phyloP scores from a whole-genome alignment of 2,797 vertebrate species.

The Rhinichthys osculus region DNA sequence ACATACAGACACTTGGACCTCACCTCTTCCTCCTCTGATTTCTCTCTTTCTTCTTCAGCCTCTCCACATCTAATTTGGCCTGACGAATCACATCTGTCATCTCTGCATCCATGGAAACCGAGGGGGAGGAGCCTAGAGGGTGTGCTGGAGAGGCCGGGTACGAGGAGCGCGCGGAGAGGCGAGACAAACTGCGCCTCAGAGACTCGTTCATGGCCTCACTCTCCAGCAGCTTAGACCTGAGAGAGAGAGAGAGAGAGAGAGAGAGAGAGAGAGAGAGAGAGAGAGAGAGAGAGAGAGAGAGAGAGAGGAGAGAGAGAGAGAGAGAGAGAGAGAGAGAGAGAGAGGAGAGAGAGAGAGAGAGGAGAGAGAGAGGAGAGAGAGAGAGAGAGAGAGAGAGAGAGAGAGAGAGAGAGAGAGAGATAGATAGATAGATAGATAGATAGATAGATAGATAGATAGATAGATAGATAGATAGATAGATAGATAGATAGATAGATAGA shows the following conservation, averaged over 20 bases:
- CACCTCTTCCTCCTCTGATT: slow-evolving; percentile 90
- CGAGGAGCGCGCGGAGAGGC: slow-evolving; percentile 78
- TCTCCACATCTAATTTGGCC: slow-evolving; percentile 93
- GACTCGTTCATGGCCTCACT: slow-evolving; percentile 97
- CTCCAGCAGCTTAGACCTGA: slow-evolving; percentile 92
- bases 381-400: no score
- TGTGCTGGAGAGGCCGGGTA: slow-evolving; percentile 72
- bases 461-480: no score
- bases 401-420: no score
- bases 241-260: neutral
- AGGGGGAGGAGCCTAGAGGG: slow-evolving; percentile 79
- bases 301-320: no score
- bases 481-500: no score
- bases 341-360: no score
- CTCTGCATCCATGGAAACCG: slow-evolving; percentile 83
- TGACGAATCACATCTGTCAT: slow-evolving; percentile 87
- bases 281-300: no score
- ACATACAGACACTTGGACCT: neutral
- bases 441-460: no score
- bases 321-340: no score
- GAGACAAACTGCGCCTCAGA: slow-evolving; percentile 84
- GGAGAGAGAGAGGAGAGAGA: no score
- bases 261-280: neutral
- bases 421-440: no score
- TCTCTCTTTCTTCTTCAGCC: slow-evolving; percentile 91